These are phyloP conservation scores for Myiozetetes cayanensis DNA, from an alignment of 2,113 vertebrate species.

Conservation along the genomic window DNA sequence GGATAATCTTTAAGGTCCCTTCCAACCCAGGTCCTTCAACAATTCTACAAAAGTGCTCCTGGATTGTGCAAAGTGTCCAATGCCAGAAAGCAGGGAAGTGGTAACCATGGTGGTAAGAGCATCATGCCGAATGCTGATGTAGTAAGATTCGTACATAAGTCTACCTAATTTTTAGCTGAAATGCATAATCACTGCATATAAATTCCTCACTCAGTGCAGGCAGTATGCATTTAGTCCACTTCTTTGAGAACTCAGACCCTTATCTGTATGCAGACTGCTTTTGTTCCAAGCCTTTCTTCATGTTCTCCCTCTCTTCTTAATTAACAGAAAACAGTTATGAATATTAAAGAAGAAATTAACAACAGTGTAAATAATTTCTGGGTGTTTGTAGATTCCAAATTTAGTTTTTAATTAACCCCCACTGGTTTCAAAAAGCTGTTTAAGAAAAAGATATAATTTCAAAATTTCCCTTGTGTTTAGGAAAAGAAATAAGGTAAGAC, in stretches of 20 bases:
- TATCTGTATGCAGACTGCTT: conserved; percentile 66
- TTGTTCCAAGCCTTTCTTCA: conserved; percentile 59
- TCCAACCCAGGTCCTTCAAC: neutral
- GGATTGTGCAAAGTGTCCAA: neutral
- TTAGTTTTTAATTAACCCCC: conserved; percentile 75
- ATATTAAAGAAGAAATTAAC: conserved; percentile 80
- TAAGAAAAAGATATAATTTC: conserved; percentile 18
- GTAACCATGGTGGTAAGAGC: neutral
- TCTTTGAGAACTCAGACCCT: conserved; percentile 54
- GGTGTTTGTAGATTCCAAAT: conserved; percentile 72
- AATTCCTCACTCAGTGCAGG: conserved; percentile 13
- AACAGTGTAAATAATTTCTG: conserved; percentile 75
- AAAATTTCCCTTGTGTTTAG: conserved; percentile 9
- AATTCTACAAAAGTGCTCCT: neutral
- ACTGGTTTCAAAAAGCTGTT: conserved; percentile 51
- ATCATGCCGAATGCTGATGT: neutral
- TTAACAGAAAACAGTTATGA: conserved; percentile 76
- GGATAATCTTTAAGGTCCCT: neutral
- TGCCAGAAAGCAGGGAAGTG: neutral
- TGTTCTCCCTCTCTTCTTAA: conserved; percentile 73
- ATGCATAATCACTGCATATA: neutral
- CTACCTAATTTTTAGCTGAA: neutral
- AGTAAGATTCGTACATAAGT: neutral
- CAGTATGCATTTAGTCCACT: neutral
- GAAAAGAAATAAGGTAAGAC: neutral